phyloP scores from a whole-genome alignment of 2,888 invertebrate species.

The Xanthia togata region DNA sequence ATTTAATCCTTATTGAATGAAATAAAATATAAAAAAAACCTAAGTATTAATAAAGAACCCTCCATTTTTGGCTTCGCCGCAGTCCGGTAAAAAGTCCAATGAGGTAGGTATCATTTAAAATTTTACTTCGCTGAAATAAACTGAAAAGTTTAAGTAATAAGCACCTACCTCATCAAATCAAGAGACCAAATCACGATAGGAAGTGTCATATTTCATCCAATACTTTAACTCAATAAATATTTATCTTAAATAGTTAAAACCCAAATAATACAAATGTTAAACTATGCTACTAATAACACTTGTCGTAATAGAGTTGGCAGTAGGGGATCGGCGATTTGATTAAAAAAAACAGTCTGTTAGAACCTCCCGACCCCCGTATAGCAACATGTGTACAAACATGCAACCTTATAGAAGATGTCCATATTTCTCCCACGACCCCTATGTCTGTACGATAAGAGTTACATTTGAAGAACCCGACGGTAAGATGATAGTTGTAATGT shows the following conservation, averaged over 20 bases:
- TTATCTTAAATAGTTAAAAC: neutral
- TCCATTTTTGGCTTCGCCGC: no score
- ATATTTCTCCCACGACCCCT: slow-evolving; percentile 45
- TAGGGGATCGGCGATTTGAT: slow-evolving; percentile 45
- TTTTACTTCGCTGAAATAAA: neutral
- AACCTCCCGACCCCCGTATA: slow-evolving; percentile 81
- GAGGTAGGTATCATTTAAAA: neutral
- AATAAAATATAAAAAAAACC: neutral
- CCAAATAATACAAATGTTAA: slow-evolving; percentile 11
- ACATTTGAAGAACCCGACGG: slow-evolving; percentile 54
- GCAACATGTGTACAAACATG: slow-evolving; percentile 87
- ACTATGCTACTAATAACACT: slow-evolving; percentile 51
- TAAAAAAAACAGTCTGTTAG: slow-evolving; percentile 73
- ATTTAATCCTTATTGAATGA: no score
- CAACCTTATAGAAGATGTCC: slow-evolving; percentile 50
- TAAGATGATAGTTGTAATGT: slow-evolving; percentile 68
- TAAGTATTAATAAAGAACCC: neutral
- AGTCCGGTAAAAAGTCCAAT: neutral
- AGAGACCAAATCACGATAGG: neutral
- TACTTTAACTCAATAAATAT: neutral
- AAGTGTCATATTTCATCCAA: neutral
- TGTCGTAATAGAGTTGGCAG: slow-evolving; percentile 55
- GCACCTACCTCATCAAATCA: neutral
- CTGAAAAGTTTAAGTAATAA: neutral
- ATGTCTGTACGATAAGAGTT: slow-evolving; percentile 56